Conservation (phyloP, 2,113 vertebrate genomes). For the Neodontobutis hainanensis region DNA sequence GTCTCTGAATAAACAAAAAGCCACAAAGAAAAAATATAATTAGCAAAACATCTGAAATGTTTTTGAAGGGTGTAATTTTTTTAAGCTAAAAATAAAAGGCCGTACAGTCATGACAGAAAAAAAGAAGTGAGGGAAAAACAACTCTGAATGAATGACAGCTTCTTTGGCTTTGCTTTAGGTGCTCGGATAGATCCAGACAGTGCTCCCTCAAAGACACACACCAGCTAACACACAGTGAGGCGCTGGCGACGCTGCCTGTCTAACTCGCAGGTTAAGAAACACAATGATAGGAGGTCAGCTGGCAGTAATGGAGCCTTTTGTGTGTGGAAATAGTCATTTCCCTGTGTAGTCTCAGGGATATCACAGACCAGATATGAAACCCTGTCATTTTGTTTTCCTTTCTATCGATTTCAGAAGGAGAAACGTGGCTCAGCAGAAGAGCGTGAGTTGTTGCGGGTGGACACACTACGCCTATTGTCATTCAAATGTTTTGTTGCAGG, state of each 20-base stretch:
- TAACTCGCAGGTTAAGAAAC: conserved; percentile 63
- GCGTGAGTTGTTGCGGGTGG: conserved; percentile 50
- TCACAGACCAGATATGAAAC: conserved; percentile 70
- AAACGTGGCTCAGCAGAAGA: conserved; percentile 39
- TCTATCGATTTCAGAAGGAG: conserved; percentile 60
- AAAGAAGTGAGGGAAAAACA: conserved; percentile 21
- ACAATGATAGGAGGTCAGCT: conserved; percentile 74
- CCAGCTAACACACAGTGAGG: conserved; percentile 28
- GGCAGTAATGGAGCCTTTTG: conserved; percentile 79
- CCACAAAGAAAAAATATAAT: conserved; percentile 35
- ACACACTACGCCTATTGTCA: conserved; percentile 64
- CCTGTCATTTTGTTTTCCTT: conserved; percentile 75
- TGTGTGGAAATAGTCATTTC: conserved; percentile 78
- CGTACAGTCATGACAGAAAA: conserved; percentile 27
- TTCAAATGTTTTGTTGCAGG: conserved; percentile 75
- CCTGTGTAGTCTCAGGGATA: conserved; percentile 67
- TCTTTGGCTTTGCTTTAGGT: conserved; percentile 36
- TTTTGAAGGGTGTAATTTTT: conserved; percentile 29
- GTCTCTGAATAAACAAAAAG: not conserved
- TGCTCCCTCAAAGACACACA: conserved; percentile 32
- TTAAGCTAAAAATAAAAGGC: conserved; percentile 44
- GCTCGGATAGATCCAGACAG: conserved; percentile 39
- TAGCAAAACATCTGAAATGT: conserved; percentile 17
- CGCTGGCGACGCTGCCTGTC: conserved; percentile 42
- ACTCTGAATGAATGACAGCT: conserved; percentile 55